Evolutionary conservation across 2,888 invertebrate genomes (phyloP), one percentile per base, ranked within the genome.

Genomic region (Lasioglossum calceatum): DNA sequence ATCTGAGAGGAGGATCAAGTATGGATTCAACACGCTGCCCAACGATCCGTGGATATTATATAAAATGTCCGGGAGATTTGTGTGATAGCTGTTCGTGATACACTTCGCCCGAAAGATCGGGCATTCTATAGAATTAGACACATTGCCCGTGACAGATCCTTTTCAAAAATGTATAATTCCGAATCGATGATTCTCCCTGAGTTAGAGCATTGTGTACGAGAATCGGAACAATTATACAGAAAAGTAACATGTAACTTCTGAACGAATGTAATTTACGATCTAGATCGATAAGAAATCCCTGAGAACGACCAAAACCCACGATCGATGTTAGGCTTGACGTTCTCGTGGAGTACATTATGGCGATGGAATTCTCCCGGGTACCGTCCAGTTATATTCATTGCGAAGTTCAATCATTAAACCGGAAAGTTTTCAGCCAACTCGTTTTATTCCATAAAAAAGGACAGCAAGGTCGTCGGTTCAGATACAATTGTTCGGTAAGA

Each of bases 371-470:
- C 7, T 32, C 14, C 32, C 39, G 39, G 39, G 39, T 39, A 39
- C 5, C 39, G 39, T 39, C 7, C 39, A 39, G 39, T 39, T 39
- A 10, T 0, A 42, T 42, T 42, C 10, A 42, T 73, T 19, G 47
- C 54, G 36, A 64, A 23, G 39, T 47, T 73, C 44, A 77, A 77
- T 2, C 27, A 72, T 27, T 32, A 14, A 47, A 81, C 64, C n/a
- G n/a, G 14, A 19, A 36, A 16, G 0, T 32, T 12, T 36, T 16
- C 12, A 73, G 10, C 78, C 14, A 19, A 19, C 78, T 44, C 19
- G 39, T 72, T 77, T 78, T 84, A 64, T 84, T 84, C 47, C 19
- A 54, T 67, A 39, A 50, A 82, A 64, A 42, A 44, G 36, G 36
- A 76, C 16, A 76, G 47, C 32, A 61, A 44, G 50, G 44, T 73